Conservation (phyloP, 2,113 vertebrate genomes). For the Dasyornis broadbenti region DNA sequence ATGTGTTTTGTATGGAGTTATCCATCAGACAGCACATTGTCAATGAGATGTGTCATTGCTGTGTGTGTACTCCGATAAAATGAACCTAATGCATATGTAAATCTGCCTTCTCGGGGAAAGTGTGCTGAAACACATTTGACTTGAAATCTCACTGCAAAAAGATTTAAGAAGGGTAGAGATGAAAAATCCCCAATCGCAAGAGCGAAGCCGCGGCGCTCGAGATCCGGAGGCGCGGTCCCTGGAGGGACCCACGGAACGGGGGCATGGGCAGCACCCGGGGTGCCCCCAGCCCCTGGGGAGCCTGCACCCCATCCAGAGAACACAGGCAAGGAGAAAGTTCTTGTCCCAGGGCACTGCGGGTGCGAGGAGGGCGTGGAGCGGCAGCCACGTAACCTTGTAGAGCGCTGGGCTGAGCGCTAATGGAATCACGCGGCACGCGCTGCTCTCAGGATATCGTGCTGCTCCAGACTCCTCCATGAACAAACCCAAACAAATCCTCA, state of each 20-base stretch:
- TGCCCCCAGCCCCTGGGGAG: not conserved
- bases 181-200: conserved; percentile 21
- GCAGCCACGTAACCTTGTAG: not conserved
- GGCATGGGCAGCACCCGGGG: fast-evolving
- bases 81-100: conserved; percentile 73
- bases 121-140: conserved; percentile 63
- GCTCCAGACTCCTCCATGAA: fast-evolving
- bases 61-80: conserved; percentile 64
- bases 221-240: not conserved
- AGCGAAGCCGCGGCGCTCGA: not conserved
- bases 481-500: not conserved
- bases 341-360: fast-evolving
- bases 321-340: not conserved
- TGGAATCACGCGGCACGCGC: not conserved
- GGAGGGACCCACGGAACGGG: fast-evolving
- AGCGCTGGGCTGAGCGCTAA: not conserved
- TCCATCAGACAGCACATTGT: conserved; percentile 63
- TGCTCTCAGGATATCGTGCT: not conserved
- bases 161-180: conserved; percentile 35
- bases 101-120: conserved; percentile 64
- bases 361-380: not conserved
- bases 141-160: conserved; percentile 53
- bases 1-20: conserved; percentile 63
- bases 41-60: conserved; percentile 69
- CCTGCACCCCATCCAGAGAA: not conserved